phyloP scores from a whole-genome alignment of 2,797 vertebrate genomes.

The Tamandua tetradactyla region DNA sequence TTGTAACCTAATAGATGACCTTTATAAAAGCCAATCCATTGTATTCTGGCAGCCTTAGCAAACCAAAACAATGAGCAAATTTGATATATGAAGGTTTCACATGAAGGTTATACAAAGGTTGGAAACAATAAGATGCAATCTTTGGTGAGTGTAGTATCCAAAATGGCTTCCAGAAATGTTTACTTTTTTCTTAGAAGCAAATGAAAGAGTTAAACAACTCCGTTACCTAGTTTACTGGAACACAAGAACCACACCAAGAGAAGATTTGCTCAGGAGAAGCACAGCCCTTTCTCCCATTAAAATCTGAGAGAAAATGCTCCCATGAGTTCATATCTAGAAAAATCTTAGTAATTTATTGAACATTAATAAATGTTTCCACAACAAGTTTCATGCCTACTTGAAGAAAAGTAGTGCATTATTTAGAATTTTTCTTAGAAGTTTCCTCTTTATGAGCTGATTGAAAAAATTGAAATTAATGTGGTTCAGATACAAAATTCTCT shows the following conservation, averaged over 20 bases:
- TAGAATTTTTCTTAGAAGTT: background rate
- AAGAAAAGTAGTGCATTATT: background rate
- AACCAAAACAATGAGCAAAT: no score
- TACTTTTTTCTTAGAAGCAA: background rate
- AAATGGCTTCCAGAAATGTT: background rate
- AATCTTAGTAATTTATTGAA: background rate
- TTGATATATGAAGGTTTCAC: no score
- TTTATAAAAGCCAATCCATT: no score
- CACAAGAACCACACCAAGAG: background rate
- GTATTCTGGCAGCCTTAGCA: no score
- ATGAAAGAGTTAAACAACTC: background rate
- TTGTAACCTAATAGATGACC: no score
- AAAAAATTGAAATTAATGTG: background rate
- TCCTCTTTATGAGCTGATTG: background rate
- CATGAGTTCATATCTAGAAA: background rate
- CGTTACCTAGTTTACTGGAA: background rate
- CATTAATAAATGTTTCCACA: background rate
- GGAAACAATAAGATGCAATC: background rate
- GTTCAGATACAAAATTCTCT: background rate
- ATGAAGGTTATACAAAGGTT: background rate
- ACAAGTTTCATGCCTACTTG: background rate
- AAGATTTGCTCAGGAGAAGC: background rate
- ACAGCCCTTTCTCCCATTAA: background rate
- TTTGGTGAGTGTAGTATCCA: background rate
- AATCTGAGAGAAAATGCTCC: background rate